Base-by-base conservation (phyloP, 2,113 vertebrate genomes). In the Oncorhynchus gorbuscha region DNA sequence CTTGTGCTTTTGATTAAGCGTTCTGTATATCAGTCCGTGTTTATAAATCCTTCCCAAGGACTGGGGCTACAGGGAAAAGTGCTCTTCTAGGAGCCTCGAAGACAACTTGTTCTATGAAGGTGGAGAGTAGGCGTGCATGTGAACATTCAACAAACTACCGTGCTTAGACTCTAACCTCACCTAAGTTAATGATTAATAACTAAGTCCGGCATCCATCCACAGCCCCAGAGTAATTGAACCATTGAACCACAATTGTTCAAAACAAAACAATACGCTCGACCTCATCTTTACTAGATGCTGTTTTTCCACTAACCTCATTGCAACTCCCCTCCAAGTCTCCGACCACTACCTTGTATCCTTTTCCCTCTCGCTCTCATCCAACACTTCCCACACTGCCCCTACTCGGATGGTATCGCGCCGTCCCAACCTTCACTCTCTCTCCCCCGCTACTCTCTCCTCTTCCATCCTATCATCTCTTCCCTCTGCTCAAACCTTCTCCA, bases 171-270 rank as follows among this genome's bases (percentile, higher is more conserved):
- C 88, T 87, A 88, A 90, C 90, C 92, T 64, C 0, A 3, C 16
- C 45, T 49, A 13, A 70, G 91, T 89, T 90, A 93, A 91, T 75
- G 75, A 92, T 94, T 93, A 86, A 93, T 89, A 72, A 72, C 24
- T 24, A 72, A 70, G 55, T 74, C 32, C 61, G 78, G 75, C 79
- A 76, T 87, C 66, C 75, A 51, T 75, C 51, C 59, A 24, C 4
- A 70, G 77, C 80, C 71, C 26, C 35, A 69, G 24, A 75, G n/a
- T 71, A 55, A 89, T 65, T 80, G 79, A 81, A 81, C 75, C 71
- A 71, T 90, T 86, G 83, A 55, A 55, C 51, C 76, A 74, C 69
- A 92, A 90, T 51, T 18, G 66, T 28, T 11, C 65, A 11, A 24
- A 24, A 22, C 24, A 12, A 67, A 65, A n/a, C n/a, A n/a, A n/a